A percentile compares a stretch with the other conserved stretches of the same genome.
Evolutionary conservation across 1,140 invertebrate species (phyloP).

Genomic region (Bombus confusus): DNA sequence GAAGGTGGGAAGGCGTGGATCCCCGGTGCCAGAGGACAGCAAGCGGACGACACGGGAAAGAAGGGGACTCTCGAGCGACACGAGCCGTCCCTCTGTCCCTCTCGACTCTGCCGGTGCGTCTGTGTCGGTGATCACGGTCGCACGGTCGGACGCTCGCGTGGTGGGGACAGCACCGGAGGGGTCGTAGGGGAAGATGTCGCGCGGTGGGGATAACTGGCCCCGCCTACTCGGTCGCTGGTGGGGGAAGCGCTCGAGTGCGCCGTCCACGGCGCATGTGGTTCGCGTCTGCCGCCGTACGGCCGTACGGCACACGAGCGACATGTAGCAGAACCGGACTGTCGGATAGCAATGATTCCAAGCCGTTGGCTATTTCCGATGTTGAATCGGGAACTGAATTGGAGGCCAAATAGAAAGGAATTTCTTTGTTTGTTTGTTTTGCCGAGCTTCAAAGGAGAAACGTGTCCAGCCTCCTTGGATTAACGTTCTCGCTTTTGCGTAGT

Average conservation of each 20-base stretch:
- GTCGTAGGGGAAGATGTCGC: conserved; percentile 60
- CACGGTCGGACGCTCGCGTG: conserved; percentile 28
- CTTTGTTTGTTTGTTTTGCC: conserved; percentile 18
- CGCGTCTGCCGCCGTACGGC: conserved; percentile 57
- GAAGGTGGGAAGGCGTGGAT: conserved; percentile 79
- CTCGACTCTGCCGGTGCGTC: conserved; percentile 27
- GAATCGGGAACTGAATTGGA: conserved; percentile 19
- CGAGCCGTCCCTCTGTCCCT: conserved; percentile 46
- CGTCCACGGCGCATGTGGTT: conserved; percentile 62
- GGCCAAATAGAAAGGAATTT: conserved; percentile 11
- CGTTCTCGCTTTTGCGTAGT: conserved; percentile 1
- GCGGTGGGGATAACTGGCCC: conserved; percentile 65
- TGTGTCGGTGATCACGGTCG: conserved; percentile 64
- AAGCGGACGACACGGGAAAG: conserved; percentile 68
- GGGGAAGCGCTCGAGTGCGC: conserved; percentile 39
- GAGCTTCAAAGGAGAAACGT: background rate
- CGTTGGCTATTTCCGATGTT: conserved; percentile 29
- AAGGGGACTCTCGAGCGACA: conserved; percentile 65
- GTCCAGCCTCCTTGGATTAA: conserved; percentile 23
- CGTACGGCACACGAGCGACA: conserved; percentile 42
- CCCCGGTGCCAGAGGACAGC: conserved; percentile 63
- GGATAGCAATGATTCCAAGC: background rate
- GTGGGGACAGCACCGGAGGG: conserved; percentile 64
- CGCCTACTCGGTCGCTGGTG: conserved; percentile 68
- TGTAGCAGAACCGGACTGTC: conserved; percentile 35